A percentile compares a stretch with the other conserved stretches of the same genome.
phyloP scores from a whole-genome alignment of 2,888 invertebrate species.

The Oscheius sp. region DNA sequence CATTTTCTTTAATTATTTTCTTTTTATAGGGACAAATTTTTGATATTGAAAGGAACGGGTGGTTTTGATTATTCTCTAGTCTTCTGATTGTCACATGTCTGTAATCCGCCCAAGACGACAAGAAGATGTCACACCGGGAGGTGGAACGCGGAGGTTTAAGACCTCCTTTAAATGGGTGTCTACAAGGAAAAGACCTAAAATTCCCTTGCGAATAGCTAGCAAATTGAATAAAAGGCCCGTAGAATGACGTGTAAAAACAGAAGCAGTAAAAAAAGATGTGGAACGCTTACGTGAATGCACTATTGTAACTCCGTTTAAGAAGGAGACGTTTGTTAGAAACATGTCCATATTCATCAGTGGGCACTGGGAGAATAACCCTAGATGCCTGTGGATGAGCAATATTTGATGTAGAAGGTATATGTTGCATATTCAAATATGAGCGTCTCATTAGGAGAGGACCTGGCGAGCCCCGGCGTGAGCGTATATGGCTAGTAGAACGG shows the following conservation, averaged over 20 bases:
- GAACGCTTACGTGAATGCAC: slow-evolving; percentile 31
- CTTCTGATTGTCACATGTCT: too few species aligned
- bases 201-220: too few species aligned
- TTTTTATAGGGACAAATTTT: too few species aligned
- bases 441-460: slow-evolving; percentile 31
- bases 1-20: too few species aligned
- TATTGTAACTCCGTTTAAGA: slow-evolving; percentile 22
- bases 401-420: slow-evolving; percentile 31
- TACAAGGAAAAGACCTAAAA: too few species aligned
- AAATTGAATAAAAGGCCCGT: too few species aligned
- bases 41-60: too few species aligned
- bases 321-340: slow-evolving; percentile 6
- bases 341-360: not conserved
- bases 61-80: too few species aligned
- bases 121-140: too few species aligned
- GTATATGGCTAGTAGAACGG: slow-evolving; percentile 22
- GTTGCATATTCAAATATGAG: slow-evolving; percentile 37
- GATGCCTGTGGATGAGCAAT: slow-evolving; percentile 27
- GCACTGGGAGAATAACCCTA: slow-evolving; percentile 18
- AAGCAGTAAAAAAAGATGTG: not conserved
- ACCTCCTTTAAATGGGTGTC: too few species aligned
- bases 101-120: too few species aligned
- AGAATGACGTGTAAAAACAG: not conserved
- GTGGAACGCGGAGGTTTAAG: too few species aligned
- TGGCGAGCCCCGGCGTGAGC: slow-evolving; percentile 30